Evolutionary conservation across 2,113 vertebrate genomes (phyloP), one percentile per base, ranked within the genome.

Genomic region (Centropus bengalensis): DNA sequence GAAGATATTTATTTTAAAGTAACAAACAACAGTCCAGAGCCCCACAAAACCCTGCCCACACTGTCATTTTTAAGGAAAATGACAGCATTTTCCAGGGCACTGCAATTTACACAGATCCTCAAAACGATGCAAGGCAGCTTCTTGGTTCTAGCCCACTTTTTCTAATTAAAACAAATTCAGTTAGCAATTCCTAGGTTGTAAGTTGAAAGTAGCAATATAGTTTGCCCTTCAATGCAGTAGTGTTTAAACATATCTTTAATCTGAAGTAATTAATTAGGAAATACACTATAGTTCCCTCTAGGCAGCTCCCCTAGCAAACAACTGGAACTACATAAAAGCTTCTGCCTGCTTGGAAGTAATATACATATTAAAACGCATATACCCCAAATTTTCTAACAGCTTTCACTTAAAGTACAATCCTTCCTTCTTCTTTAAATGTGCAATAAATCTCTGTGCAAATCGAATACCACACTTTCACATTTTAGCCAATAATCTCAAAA

Each of bases 131-230:
- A 19, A 68, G 80, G 30, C 68, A 73, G 59, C 52, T 91, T 49
- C 56, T 96, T 11, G 5, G 5, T 33, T 80, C 22, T 54, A 54
- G 36, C 32, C 60, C 55, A 66, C n/a, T 91, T 71, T 87, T 91
- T n/a, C 94, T 92, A 93, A 95, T 95, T 92, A 92, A 95, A 95
- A 79, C 44, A 51, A 73, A 84, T 70, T 88, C 36, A 91, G 83
- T 91, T 82, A 96, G 71, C 59, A 76, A 62, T 82, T 86, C 85
- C 62, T 73, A 68, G 62, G 58, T 63, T 91, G 28, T 18, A 89
- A 86, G 13, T 87, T 86, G 84, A 85, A 96, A 86, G 82, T 77
- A 68, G 19, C 9, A 7, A 33, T 55, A 24, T 36, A 36, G 24
- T 54, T 80, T 91, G 79, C 55, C 45, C 66, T 93, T 82, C 78